Base-by-base conservation (phyloP, 2,113 vertebrate species). In the Herpetotheres cachinnans region DNA sequence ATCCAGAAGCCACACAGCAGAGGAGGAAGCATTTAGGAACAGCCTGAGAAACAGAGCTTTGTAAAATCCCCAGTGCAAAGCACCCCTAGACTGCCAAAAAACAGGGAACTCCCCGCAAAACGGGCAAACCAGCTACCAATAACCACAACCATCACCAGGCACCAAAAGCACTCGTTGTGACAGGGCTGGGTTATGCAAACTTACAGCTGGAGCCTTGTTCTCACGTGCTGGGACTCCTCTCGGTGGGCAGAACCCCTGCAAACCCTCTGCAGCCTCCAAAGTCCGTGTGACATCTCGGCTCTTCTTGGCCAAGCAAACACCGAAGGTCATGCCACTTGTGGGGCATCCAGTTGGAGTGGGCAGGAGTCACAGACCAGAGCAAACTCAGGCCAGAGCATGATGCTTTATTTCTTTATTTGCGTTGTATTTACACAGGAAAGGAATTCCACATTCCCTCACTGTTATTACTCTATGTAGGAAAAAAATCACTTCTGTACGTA, bases 371-470 rank as follows among this genome's bases (percentile, higher is more conserved):
- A 50, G 42, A 70, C 32, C 30, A 49, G 36, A 67, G 78, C 66
- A 22, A 65, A 34, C 13, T 26, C 32, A 18, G 65, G 66, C 52
- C 34, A 62, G 69, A 70, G 49, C 25, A 16, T 0, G 38, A 93
- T 93, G 96, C 97, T 97, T 95, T 86, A 20, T 90, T 82, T 62
- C 72, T 95, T 97, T 94, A 91, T 95, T 97, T 82, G 50, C 93
- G 40, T 90, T 93, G 80, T 84, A 92, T 96, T 97, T 95, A 97
- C 95, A 97, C 82, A 96, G 63, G 80, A 97, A 95, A 96, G 91
- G 89, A 94, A 95, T 76, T 77, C 72, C 89, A 90, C 29, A 10
- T 95, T 76, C 95, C 95, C 96, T 80, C 72, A 36, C 58, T 80
- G 80, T 74, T 89, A 66, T 73, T 90, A 76, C 46, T 95, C 18